These are phyloP conservation scores for Micrasema minimum DNA, from an alignment of 1,140 invertebrate species.

Conservation along the genomic window DNA sequence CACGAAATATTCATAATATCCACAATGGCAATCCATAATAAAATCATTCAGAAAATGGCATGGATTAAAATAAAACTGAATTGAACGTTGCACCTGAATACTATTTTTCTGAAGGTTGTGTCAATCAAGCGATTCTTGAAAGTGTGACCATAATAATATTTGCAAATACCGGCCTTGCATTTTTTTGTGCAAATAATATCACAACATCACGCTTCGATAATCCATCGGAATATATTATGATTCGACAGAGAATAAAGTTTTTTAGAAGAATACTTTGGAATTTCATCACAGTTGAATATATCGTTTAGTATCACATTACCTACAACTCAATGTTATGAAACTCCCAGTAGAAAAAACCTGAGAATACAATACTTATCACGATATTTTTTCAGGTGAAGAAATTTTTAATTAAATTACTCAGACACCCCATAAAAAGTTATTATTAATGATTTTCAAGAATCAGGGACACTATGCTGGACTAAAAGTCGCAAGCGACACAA, in stretches of 20 bases:
- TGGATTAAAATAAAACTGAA: neutral
- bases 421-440: too few relatives aligned
- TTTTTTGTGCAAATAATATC: constrained; percentile 8
- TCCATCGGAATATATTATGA: constrained; percentile 26
- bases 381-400: too few relatives aligned
- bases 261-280: neutral
- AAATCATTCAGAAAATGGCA: too few relatives aligned
- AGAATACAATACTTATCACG: too few relatives aligned
- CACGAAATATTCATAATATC: too few relatives aligned
- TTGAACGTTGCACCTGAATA: neutral
- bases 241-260: neutral
- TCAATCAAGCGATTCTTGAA: constrained; percentile 26
- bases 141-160: constrained; percentile 24
- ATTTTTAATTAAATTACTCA: too few relatives aligned
- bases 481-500: too few relatives aligned
- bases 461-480: too few relatives aligned
- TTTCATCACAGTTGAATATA: neutral
- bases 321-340: neutral
- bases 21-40: too few relatives aligned
- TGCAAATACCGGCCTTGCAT: constrained; percentile 5
- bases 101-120: constrained; percentile 7
- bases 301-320: neutral
- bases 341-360: too few relatives aligned
- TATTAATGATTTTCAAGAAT: too few relatives aligned
- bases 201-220: constrained; percentile 20